Conservation (phyloP, 2,113 vertebrate species). For the Xiphorhynchus elegans region DNA sequence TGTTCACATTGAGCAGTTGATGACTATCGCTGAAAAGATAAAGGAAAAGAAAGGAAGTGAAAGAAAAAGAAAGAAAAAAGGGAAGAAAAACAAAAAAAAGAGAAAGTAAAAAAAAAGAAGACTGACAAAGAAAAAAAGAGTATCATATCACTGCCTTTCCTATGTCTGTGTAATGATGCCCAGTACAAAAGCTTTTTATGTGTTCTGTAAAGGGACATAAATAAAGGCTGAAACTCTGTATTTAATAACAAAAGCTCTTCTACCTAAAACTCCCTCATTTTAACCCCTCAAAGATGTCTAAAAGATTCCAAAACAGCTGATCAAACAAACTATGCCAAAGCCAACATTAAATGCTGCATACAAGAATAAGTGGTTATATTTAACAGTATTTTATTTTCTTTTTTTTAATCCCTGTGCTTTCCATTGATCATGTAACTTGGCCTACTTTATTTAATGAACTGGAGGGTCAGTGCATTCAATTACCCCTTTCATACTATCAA, state of each 20-base stretch:
- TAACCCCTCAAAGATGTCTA: background rate
- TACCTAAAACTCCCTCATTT: background rate
- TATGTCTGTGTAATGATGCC: constrained; percentile 76
- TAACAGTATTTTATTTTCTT: constrained; percentile 74
- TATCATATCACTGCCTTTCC: constrained; percentile 86
- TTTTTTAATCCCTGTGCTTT: constrained; percentile 67
- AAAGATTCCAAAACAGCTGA: constrained; percentile 72
- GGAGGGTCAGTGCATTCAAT: constrained; percentile 93
- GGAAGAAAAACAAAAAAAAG: background rate
- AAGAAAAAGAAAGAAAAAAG: constrained; percentile 55
- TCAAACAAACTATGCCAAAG: constrained; percentile 71
- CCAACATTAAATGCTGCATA: constrained; percentile 53
- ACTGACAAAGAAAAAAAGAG: constrained; percentile 68
- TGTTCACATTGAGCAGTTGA: constrained; percentile 75
- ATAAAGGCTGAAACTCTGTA: constrained; percentile 72
- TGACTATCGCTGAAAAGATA: constrained; percentile 72
- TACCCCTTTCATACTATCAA: constrained; percentile 87
- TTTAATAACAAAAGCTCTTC: constrained; percentile 68
- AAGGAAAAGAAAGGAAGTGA: background rate
- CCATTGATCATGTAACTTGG: constrained; percentile 83
- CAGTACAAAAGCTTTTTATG: constrained; percentile 85
- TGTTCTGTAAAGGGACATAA: constrained; percentile 84
- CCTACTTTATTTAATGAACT: constrained; percentile 92
- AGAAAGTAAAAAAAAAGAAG: constrained; percentile 5
- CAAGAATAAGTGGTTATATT: constrained; percentile 65